Evolutionary conservation across 2,888 invertebrate species (phyloP).

Genomic region (Stramonita haemastoma): DNA sequence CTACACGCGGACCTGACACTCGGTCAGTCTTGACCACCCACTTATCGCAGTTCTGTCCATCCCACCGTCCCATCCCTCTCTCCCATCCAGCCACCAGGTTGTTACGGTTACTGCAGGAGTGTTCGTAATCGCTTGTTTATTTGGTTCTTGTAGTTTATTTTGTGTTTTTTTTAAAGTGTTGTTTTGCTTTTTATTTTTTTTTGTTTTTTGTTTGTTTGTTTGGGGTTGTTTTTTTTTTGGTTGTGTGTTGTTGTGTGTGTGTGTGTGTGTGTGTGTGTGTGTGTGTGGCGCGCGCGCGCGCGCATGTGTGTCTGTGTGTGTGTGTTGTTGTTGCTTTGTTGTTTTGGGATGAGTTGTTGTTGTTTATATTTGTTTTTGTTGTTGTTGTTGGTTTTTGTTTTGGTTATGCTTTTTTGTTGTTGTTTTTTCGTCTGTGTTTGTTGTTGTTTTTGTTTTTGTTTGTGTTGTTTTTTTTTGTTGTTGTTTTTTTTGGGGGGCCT

Average conservation of each 20-base stretch:
- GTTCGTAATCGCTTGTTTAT: no score
- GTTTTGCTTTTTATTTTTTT: neutral
- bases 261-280: constrained; percentile 1
- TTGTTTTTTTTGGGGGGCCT: neutral
- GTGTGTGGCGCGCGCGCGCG: neutral
- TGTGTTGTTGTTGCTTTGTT: neutral
- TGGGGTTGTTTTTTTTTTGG: no score
- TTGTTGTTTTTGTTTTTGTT: no score
- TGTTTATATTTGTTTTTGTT: neutral
- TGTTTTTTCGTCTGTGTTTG: neutral
- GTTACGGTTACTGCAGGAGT: no score
- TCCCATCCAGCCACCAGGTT: no score
- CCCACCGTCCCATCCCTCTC: no score
- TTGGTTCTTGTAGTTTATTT: no score
- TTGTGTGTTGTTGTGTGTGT: no score
- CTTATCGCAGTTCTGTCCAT: no score
- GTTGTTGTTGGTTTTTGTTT: neutral
- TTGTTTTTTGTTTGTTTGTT: neutral
- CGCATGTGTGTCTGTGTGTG: neutral
- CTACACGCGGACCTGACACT: neutral
- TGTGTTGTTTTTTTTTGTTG: neutral
- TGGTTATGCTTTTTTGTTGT: neutral
- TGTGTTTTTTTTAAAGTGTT: neutral
- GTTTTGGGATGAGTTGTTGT: no score
- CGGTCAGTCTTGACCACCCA: no score